Percentiles rank a stretch among this genome's conserved stretches.
Conservation (phyloP, 1,140 invertebrate genomes). For the Platyscapa corneri region DNA sequence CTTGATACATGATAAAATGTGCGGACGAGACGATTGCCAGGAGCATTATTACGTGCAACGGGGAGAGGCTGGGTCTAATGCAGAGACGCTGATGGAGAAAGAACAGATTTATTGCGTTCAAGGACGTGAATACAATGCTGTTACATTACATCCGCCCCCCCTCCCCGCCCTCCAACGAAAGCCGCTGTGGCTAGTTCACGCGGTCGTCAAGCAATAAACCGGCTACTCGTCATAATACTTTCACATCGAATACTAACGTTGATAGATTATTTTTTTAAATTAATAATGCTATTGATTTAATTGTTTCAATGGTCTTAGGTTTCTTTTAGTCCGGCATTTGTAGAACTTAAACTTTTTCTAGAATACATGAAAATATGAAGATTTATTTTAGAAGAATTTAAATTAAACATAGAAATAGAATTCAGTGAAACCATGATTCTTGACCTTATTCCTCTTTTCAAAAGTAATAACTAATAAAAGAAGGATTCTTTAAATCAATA, state of each 20-base stretch:
- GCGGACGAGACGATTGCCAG: not conserved
- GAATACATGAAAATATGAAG: too few relatives aligned
- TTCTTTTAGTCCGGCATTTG: too few relatives aligned
- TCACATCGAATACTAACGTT: not conserved
- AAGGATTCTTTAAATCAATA: too few relatives aligned
- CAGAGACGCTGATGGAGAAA: not conserved
- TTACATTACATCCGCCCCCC: constrained; percentile 30
- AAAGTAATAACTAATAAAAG: too few relatives aligned
- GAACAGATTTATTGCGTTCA: constrained; percentile 42
- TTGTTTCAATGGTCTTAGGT: too few relatives aligned
- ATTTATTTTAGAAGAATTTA: too few relatives aligned
- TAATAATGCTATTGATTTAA: too few relatives aligned
- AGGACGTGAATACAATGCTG: constrained; percentile 41
- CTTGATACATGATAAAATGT: constrained; percentile 1
- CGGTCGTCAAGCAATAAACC: not conserved
- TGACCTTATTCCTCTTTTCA: too few relatives aligned
- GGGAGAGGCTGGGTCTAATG: not conserved
- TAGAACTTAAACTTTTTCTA: too few relatives aligned
- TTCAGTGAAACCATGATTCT: too few relatives aligned
- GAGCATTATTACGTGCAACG: not conserved
- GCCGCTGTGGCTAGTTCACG: constrained; percentile 32
- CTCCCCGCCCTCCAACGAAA: not conserved
- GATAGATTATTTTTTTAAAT: not conserved
- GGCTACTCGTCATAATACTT: not conserved
- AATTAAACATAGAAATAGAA: too few relatives aligned